Percentiles rank a stretch among this genome's conserved stretches.
Evolutionary conservation across 2,113 vertebrate genomes (phyloP).

Genomic region (Glareola pratincola): DNA sequence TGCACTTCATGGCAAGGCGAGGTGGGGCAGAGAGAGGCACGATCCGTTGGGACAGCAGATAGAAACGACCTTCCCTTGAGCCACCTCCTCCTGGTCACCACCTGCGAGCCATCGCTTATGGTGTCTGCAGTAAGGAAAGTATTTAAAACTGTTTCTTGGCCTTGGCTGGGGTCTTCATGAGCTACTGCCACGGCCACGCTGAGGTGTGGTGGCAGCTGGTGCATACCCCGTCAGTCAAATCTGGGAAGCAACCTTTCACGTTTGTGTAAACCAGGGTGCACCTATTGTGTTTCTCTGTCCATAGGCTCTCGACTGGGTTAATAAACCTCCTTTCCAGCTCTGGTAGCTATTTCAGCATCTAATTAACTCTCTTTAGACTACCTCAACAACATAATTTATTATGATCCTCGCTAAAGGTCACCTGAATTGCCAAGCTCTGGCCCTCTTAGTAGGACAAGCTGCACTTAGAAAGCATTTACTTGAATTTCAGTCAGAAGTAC

Average conservation of each 20-base stretch:
- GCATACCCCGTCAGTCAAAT: not conserved
- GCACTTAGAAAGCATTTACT: not conserved
- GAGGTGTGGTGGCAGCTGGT: not conserved
- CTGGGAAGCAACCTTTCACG: not conserved
- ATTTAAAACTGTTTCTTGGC: not conserved
- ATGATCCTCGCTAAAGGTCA: not conserved
- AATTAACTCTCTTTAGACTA: not conserved
- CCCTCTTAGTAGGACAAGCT: not conserved
- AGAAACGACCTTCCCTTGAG: not conserved
- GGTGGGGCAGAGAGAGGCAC: not conserved
- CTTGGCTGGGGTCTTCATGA: not conserved
- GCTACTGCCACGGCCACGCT: accelerated
- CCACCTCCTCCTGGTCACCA: not conserved
- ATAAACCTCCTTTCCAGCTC: not conserved
- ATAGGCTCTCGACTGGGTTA: not conserved
- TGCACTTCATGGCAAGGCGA: not conserved
- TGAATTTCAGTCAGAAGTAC: not conserved
- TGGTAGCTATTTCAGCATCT: not conserved
- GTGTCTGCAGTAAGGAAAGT: not conserved
- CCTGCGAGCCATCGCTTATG: not conserved
- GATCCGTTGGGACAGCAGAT: accelerated
- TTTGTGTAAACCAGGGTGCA: not conserved
- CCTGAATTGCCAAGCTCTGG: not conserved
- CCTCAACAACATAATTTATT: not conserved
- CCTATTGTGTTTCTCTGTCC: not conserved